Base-by-base conservation (phyloP, 2,113 vertebrate genomes). In the Corythornis cristatus region DNA sequence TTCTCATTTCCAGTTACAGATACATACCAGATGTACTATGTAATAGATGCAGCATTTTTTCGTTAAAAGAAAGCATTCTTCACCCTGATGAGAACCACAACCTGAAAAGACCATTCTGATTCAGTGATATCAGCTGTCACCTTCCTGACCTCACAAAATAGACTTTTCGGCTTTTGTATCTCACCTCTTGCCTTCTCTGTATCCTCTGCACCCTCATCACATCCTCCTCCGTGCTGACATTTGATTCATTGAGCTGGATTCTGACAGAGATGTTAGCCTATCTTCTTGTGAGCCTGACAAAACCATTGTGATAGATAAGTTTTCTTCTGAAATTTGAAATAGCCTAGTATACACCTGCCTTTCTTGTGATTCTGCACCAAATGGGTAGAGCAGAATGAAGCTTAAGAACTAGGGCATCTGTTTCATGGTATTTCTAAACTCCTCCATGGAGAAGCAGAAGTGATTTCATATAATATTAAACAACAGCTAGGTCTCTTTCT, bases 21-120 rank as follows among this genome's bases (percentile, higher is more conserved):
- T 61, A 35, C 4, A 5, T 60, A 65, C 50, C 50, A 89, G 62
- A 66, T 76, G 53, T 48, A 79, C 54, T 11, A 8, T 46, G 66
- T 82, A 64, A 87, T 48, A 53, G 77, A 19, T 68, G 74, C 40
- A 68, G 66, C 1, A 1, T 37, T 77, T 88, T 48, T 82, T 45
- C 56, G 75, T 75, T 60, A 57, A 67, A 86, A 81, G 76, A 64
- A n/a, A 86, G 33, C 26, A 81, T 88, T 57, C 37, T 86, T 92
- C 48, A 75, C 25, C 29, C 26, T 86, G 86, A 83, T 65, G 65
- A 94, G 88, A 92, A 86, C 7, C 75, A 25, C 73, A 93, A 53
- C 68, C 86, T 84, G 70, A 65, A 93, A 83, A 93, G 90, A 82
- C 51, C 42, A 86, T 86, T 93, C 70, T 90, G 73, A 90, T 93